Conservation (phyloP, 2,888 invertebrate genomes). For the Rosalia funebris region DNA sequence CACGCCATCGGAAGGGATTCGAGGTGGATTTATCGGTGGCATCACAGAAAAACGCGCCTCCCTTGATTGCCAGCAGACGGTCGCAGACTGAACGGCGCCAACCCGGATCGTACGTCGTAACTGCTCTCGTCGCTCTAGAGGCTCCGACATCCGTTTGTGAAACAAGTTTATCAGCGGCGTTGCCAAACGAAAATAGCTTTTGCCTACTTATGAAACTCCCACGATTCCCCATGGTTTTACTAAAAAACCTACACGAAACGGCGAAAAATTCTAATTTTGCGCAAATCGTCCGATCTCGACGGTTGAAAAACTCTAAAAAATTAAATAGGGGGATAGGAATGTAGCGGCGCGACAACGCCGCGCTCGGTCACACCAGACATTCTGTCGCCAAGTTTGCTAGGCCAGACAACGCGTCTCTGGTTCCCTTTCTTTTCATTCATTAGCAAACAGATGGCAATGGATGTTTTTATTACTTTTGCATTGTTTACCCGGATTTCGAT, state of each 20-base stretch:
- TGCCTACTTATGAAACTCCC: slow-evolving; percentile 45
- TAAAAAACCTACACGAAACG: too few species aligned
- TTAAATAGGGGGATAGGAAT: slow-evolving; percentile 56
- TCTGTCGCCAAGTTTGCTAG: slow-evolving; percentile 89
- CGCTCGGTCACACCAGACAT: slow-evolving; percentile 86
- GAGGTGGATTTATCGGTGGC: slow-evolving; percentile 42
- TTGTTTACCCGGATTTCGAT: slow-evolving; percentile 29
- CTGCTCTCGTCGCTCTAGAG: slow-evolving; percentile 57
- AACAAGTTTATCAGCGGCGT: slow-evolving; percentile 74
- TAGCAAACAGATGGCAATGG: slow-evolving; percentile 37
- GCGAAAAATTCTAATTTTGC: neutral
- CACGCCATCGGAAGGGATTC: slow-evolving; percentile 73
- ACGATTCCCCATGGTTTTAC: neutral
- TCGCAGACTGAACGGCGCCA: slow-evolving; percentile 32
- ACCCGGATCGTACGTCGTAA: slow-evolving; percentile 63
- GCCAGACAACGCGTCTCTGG: slow-evolving; percentile 82
- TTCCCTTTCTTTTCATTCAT: slow-evolving; percentile 57
- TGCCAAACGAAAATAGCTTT: slow-evolving; percentile 62
- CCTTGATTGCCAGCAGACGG: slow-evolving; percentile 1
- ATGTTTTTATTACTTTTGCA: slow-evolving; percentile 36
- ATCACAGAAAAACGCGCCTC: slow-evolving; percentile 40
- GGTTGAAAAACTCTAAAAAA: neutral
- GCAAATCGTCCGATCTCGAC: neutral
- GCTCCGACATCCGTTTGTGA: slow-evolving; percentile 77
- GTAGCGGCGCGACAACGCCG: slow-evolving; percentile 73